phyloP scores from a whole-genome alignment of 2,797 vertebrate species.

The Poliocrania exsul region DNA sequence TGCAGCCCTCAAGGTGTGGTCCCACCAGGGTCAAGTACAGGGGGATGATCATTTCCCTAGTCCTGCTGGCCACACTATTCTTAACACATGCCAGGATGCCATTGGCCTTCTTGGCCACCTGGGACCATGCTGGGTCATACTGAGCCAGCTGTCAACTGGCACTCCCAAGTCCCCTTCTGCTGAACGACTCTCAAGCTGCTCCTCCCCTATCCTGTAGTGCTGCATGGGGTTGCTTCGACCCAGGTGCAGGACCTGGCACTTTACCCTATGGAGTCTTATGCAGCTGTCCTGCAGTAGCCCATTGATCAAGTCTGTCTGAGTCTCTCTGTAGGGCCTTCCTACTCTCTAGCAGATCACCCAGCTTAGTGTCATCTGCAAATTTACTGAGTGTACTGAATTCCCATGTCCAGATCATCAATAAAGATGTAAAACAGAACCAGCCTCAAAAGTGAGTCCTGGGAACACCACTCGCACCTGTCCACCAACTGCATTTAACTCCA shows the following conservation, averaged over 20 bases:
- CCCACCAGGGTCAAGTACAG: neutral
- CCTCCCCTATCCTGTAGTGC: neutral
- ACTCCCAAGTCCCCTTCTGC: neutral
- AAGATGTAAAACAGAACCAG: neutral
- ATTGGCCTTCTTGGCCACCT: neutral
- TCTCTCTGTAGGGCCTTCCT: neutral
- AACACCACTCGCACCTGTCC: neutral
- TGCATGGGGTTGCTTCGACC: neutral
- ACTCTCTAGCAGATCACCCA: neutral
- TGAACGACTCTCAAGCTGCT: neutral
- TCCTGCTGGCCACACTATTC: neutral
- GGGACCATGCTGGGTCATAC: neutral
- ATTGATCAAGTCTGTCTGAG: neutral
- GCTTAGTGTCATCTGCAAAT: neutral
- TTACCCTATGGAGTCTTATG: neutral
- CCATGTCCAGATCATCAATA: neutral
- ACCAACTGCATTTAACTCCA: neutral
- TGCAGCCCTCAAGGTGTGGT: neutral
- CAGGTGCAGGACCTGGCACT: neutral
- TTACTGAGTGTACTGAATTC: neutral
- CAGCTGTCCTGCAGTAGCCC: neutral
- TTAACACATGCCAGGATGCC: neutral
- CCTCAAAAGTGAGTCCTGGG: neutral
- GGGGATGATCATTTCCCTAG: accelerated
- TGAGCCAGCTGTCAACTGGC: neutral